These are phyloP conservation scores for Argyrosomus japonicus DNA, from an alignment of 2,113 vertebrate genomes.

Conservation along the genomic window DNA sequence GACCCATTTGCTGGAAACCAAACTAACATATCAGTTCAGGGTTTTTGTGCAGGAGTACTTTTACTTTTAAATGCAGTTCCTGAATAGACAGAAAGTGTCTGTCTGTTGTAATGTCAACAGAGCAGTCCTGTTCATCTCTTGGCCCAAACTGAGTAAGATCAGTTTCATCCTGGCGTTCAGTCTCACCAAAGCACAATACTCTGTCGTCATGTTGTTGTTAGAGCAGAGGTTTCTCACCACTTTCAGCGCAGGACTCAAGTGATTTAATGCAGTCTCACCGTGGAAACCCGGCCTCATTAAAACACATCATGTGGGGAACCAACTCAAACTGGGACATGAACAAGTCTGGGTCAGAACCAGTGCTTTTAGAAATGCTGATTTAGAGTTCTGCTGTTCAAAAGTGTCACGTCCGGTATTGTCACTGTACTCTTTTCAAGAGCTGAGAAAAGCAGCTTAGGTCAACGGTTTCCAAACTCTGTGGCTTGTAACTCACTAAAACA, in stretches of 20 bases:
- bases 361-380: constrained; percentile 27
- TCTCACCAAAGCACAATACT: constrained; percentile 3
- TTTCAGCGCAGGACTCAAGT: background rate
- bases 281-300: constrained; percentile 63
- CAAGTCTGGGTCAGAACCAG: constrained; percentile 22
- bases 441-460: constrained; percentile 9
- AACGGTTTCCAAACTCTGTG: background rate
- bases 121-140: background rate
- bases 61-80: no score
- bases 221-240: constrained; percentile 30
- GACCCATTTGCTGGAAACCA: background rate
- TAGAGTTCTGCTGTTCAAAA: constrained; percentile 8
- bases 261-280: constrained; percentile 53
- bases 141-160: constrained; percentile 2
- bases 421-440: background rate
- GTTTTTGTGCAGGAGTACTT: background rate
- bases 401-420: background rate
- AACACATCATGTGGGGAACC: constrained; percentile 24
- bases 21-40: background rate
- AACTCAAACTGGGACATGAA: constrained; percentile 31
- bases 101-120: background rate
- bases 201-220: constrained; percentile 13
- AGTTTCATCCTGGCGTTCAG: constrained; percentile 22
- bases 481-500: background rate
- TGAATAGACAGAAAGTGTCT: background rate